Conservation (phyloP, 2,113 vertebrate species). For the Coregonus clupeaformis region DNA sequence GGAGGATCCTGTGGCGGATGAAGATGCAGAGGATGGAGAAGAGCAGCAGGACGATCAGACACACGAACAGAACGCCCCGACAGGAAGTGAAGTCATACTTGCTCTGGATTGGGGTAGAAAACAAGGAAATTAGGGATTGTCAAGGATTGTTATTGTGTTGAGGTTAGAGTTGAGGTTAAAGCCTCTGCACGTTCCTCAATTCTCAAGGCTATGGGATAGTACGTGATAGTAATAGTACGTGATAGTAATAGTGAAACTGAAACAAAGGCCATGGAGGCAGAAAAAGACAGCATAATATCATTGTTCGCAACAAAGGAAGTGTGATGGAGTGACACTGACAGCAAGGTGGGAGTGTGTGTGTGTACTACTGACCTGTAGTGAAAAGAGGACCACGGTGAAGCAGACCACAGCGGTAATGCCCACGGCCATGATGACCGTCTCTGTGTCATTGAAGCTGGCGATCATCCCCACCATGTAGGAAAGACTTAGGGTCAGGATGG, state of each 20-base stretch:
- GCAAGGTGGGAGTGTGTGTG: not conserved
- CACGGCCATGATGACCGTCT: slow-evolving; percentile 92
- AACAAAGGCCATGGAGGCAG: not conserved
- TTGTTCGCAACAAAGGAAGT: too few species aligned
- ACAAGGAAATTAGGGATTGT: not conserved
- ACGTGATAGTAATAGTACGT: too few species aligned
- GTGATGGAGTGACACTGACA: too few species aligned
- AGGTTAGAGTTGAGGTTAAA: not conserved
- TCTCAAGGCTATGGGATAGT: not conserved
- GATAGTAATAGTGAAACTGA: not conserved
- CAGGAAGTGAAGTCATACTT: slow-evolving; percentile 98
- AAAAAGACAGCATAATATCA: too few species aligned
- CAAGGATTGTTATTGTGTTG: not conserved
- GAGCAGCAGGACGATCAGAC: slow-evolving; percentile 87
- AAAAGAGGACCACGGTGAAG: slow-evolving; percentile 94
- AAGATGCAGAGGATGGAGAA: slow-evolving; percentile 93
- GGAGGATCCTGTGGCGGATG: slow-evolving; percentile 87
- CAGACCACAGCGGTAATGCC: slow-evolving; percentile 92
- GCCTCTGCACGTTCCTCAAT: not conserved
- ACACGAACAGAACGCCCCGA: slow-evolving; percentile 89
- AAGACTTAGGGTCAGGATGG: slow-evolving; percentile 88
- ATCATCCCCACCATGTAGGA: slow-evolving; percentile 99
- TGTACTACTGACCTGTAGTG: slow-evolving; percentile 83
- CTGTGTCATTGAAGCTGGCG: slow-evolving; percentile 90
- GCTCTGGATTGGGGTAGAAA: slow-evolving; percentile 70